Evolutionary conservation across 2,888 invertebrate genomes (phyloP).

Genomic region (Brachypterus glaber): DNA sequence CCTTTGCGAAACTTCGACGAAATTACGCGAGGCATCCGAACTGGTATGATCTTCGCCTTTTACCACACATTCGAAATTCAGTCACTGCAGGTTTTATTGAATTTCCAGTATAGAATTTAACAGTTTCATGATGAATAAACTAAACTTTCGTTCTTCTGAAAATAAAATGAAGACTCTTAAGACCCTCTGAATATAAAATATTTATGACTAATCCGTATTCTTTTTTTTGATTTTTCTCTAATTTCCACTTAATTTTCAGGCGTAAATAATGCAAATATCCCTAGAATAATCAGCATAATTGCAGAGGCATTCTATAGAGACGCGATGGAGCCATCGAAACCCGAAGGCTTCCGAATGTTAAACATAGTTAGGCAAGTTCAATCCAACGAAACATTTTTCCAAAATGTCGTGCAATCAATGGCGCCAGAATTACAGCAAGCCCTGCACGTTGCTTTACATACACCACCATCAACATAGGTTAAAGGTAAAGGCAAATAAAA

Average conservation of each 20-base stretch:
- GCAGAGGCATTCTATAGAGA: constrained; percentile 83
- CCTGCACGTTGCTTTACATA: constrained; percentile 59
- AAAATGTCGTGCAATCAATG: constrained; percentile 48
- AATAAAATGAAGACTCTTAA: background rate
- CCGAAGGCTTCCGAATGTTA: constrained; percentile 69
- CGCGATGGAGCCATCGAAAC: constrained; percentile 65
- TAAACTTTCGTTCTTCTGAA: background rate
- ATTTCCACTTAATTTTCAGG: constrained; percentile 43
- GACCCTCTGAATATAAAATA: background rate
- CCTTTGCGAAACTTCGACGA: too few relatives aligned
- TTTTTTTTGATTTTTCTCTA: constrained; percentile 4
- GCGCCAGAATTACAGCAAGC: constrained; percentile 75
- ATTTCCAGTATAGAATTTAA: too few relatives aligned
- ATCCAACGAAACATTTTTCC: constrained; percentile 46
- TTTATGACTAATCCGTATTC: background rate
- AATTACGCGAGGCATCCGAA: too few relatives aligned
- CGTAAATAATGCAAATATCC: constrained; percentile 79
- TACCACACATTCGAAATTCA: too few relatives aligned
- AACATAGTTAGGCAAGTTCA: constrained; percentile 81
- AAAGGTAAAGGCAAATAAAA: too few relatives aligned
- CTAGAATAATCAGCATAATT: constrained; percentile 76
- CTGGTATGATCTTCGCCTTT: too few relatives aligned
- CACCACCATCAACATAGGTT: constrained; percentile 23
- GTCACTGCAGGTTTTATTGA: too few relatives aligned
- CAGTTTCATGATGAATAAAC: too few relatives aligned